These are phyloP conservation scores for Calosoma granatense DNA, from an alignment of 1,140 invertebrate genomes.

Conservation along the genomic window DNA sequence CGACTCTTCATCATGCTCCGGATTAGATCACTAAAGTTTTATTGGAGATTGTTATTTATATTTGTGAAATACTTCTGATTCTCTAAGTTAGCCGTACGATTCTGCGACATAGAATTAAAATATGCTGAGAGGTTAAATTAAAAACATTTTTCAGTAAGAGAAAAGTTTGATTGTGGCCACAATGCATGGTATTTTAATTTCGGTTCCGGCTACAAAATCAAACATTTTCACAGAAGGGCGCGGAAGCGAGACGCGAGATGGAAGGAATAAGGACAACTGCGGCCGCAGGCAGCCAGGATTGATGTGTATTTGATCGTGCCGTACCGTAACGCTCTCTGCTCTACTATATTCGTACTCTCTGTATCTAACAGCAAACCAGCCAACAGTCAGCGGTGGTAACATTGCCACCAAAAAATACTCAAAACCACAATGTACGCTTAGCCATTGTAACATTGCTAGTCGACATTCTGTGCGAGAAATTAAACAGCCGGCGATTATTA, in stretches of 20 bases:
- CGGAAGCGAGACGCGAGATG: background rate
- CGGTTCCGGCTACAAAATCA: slow-evolving; percentile 4
- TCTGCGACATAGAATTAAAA: background rate
- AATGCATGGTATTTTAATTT: slow-evolving; percentile 5
- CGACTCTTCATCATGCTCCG: no score
- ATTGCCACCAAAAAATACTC: background rate
- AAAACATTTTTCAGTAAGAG: slow-evolving; percentile 6
- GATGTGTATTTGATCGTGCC: background rate
- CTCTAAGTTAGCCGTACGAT: no score
- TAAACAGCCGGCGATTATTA: background rate
- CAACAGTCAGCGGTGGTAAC: background rate
- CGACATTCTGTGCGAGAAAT: background rate
- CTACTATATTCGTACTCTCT: no score
- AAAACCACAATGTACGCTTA: background rate
- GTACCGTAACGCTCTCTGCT: no score
- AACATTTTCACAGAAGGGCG: background rate
- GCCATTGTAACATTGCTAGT: background rate
- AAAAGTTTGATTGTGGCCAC: slow-evolving; percentile 4
- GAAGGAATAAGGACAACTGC: background rate
- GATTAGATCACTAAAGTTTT: no score
- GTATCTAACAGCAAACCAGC: no score
- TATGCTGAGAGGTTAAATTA: slow-evolving; percentile 5
- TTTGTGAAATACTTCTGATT: no score
- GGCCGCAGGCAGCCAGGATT: background rate
- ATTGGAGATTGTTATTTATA: no score